Evolutionary conservation across 23 tunicate species (phyloP).

Genomic region (Phallusia fumigata): DNA sequence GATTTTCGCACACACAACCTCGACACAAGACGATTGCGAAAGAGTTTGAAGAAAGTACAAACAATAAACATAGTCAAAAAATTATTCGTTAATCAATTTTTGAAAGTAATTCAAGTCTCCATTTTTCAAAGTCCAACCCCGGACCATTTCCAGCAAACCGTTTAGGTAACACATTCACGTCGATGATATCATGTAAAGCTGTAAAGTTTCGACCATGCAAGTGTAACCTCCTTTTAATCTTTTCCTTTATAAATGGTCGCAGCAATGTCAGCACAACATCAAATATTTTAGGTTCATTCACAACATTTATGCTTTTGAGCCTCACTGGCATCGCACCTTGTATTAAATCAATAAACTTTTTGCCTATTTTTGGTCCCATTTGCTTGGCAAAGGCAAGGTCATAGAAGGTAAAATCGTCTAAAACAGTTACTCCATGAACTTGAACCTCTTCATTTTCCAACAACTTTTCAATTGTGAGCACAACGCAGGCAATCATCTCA

Average conservation of each 20-base stretch:
- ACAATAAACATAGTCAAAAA: no score
- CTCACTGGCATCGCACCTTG: no score
- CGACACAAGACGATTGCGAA: no score
- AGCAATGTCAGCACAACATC: no score
- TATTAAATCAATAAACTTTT: conserved; percentile 31
- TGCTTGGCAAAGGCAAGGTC: conserved; percentile 47
- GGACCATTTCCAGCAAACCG: conserved; percentile 41
- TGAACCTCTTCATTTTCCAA: conserved; percentile 67
- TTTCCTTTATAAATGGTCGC: no score
- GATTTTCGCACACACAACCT: no score
- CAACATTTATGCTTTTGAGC: no score
- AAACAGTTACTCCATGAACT: conserved; percentile 52
- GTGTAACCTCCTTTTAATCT: conserved; percentile 43
- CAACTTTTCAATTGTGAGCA: conserved; percentile 27
- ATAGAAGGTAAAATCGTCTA: conserved; percentile 44
- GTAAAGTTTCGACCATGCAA: conserved; percentile 46
- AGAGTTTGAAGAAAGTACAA: no score
- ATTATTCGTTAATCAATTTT: no score
- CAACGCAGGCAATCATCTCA: no score
- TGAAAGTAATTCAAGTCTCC: no score
- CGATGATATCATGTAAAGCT: conserved; percentile 38
- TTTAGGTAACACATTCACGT: conserved; percentile 30
- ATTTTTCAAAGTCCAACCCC: conserved; percentile 17
- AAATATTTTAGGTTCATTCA: no score
- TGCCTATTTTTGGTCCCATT: conserved; percentile 56